Conservation (phyloP, 2,888 invertebrate species). For the Pterostichus niger region DNA sequence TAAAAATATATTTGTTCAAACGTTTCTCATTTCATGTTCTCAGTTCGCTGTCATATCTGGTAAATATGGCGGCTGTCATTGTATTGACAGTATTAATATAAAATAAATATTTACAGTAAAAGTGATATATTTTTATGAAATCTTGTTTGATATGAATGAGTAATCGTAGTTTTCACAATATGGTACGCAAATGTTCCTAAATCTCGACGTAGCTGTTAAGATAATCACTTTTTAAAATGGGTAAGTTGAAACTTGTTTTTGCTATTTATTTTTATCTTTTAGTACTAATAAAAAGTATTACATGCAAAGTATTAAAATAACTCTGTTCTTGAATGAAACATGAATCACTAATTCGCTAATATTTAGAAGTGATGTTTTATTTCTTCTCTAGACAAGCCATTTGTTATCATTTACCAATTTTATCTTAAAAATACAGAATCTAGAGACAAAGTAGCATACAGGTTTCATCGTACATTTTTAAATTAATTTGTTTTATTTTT, state of each 20-base stretch:
- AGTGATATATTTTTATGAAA: constrained; percentile 54
- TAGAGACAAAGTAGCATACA: constrained; percentile 22
- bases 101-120: constrained; percentile 60
- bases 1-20: not conserved
- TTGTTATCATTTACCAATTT: constrained; percentile 12
- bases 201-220: constrained; percentile 12
- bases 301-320: constrained; percentile 56
- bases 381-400: not conserved
- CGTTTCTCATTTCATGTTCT: constrained; percentile 21
- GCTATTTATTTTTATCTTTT: constrained; percentile 63
- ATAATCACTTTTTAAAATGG: constrained; percentile 42
- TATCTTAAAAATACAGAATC: constrained; percentile 1
- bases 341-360: constrained; percentile 55
- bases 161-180: constrained; percentile 20
- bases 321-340: constrained; percentile 40
- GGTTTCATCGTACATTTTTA: constrained; percentile 38
- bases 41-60: constrained; percentile 39
- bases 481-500: constrained; percentile 44
- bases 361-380: not conserved
- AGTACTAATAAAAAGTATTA: constrained; percentile 42
- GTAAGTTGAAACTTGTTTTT: constrained; percentile 56
- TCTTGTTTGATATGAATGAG: constrained; percentile 50
- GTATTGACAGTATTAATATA: constrained; percentile 58
- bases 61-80: constrained; percentile 62
- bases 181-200: constrained; percentile 63